These are phyloP conservation scores for Neodiprion pinetum DNA, from an alignment of 1,140 invertebrate species.

Conservation along the genomic window DNA sequence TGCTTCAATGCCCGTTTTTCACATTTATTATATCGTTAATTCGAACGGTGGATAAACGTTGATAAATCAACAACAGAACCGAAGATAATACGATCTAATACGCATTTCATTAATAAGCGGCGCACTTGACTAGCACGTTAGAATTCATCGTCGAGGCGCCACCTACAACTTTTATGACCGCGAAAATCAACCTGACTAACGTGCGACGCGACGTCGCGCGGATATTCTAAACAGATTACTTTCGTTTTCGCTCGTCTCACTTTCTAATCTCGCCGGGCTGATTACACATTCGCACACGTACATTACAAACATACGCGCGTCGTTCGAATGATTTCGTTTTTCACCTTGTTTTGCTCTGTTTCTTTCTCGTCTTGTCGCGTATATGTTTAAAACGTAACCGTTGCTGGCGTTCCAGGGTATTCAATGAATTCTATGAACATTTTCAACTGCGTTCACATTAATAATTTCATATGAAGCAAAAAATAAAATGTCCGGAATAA, in stretches of 20 bases:
- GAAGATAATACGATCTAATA: conserved; percentile 41
- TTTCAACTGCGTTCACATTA: too few relatives aligned
- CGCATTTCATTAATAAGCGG: conserved; percentile 39
- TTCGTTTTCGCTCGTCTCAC: background rate
- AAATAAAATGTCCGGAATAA: too few relatives aligned
- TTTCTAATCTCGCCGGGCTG: background rate
- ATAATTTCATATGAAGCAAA: too few relatives aligned
- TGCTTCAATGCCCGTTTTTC: conserved; percentile 37
- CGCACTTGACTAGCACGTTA: conserved; percentile 49
- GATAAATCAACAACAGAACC: conserved; percentile 25
- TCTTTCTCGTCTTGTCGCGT: too few relatives aligned
- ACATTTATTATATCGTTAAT: conserved; percentile 42
- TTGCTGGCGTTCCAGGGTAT: too few relatives aligned
- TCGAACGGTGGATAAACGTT: conserved; percentile 38
- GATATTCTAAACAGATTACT: background rate
- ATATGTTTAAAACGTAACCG: too few relatives aligned
- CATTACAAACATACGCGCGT: too few relatives aligned
- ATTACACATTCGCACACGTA: too few relatives aligned
- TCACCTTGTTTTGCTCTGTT: too few relatives aligned
- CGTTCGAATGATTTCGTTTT: too few relatives aligned
- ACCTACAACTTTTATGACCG: conserved; percentile 9
- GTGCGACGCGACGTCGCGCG: background rate
- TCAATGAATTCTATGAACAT: too few relatives aligned
- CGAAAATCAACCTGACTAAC: conserved; percentile 19
- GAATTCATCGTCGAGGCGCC: conserved; percentile 26